These are phyloP conservation scores for Sturmia bella DNA, from an alignment of 2,888 invertebrate species.

Conservation along the genomic window DNA sequence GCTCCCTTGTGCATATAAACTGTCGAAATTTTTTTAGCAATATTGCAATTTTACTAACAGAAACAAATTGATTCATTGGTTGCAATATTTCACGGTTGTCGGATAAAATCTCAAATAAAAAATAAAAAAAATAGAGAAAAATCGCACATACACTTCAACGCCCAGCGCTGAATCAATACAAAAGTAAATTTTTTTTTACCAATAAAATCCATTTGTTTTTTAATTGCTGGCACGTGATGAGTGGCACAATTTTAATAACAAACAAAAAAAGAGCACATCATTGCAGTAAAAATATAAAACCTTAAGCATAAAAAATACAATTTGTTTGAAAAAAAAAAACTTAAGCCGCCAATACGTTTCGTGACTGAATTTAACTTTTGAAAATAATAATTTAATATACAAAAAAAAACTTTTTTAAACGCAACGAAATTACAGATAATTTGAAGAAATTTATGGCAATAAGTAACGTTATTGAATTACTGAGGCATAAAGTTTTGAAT, in stretches of 20 bases:
- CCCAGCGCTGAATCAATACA: background rate
- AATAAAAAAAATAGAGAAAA: background rate
- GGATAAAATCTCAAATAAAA: constrained; percentile 16
- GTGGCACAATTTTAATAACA: constrained; percentile 12
- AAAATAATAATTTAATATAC: background rate
- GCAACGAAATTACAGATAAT: constrained; percentile 5
- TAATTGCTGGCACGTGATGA: constrained; percentile 53
- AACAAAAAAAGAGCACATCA: background rate
- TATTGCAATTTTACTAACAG: constrained; percentile 12
- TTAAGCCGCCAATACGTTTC: constrained; percentile 21
- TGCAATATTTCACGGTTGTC: constrained; percentile 34
- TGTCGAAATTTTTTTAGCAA: constrained; percentile 13
- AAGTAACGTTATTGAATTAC: background rate
- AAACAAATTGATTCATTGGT: constrained; percentile 27
- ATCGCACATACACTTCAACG: background rate
- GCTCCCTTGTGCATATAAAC: constrained; percentile 6
- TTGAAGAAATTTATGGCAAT: constrained; percentile 2
- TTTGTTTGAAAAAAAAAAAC: background rate
- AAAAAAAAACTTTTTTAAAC: background rate
- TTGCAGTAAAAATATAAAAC: background rate
- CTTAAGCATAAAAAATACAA: constrained; percentile 9
- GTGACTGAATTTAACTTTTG: constrained; percentile 34
- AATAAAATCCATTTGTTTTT: constrained; percentile 40
- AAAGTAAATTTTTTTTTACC: constrained; percentile 33
- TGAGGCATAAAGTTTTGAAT: background rate